Evolutionary conservation across 2,888 invertebrate species (phyloP).

Genomic region (Muscina levida): DNA sequence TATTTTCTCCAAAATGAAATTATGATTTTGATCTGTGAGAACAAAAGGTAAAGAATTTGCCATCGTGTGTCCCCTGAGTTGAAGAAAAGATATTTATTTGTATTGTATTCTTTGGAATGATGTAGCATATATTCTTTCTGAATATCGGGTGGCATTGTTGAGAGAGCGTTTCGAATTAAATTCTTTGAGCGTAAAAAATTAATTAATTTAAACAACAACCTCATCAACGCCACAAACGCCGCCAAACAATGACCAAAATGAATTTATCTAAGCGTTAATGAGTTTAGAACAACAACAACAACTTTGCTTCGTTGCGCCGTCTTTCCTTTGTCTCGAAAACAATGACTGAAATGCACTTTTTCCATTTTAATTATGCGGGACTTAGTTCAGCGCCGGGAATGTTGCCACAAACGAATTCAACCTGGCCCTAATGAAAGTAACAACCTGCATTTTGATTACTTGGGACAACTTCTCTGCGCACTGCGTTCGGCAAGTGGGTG

Average conservation of each 20-base stretch:
- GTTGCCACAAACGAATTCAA: slow-evolving; percentile 31
- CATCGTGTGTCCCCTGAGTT: neutral
- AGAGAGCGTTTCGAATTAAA: slow-evolving; percentile 53
- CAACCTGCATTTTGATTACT: slow-evolving; percentile 58
- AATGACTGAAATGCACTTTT: slow-evolving; percentile 59
- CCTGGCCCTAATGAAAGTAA: slow-evolving; percentile 51
- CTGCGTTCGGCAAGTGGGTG: too few species aligned
- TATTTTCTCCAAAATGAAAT: slow-evolving; percentile 10
- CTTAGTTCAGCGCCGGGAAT: slow-evolving; percentile 37
- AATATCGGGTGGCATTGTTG: slow-evolving; percentile 25
- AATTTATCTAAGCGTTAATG: slow-evolving; percentile 64
- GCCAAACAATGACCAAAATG: slow-evolving; percentile 60
- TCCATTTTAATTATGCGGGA: slow-evolving; percentile 60
- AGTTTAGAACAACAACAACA: slow-evolving; percentile 46
- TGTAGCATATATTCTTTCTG: slow-evolving; percentile 40
- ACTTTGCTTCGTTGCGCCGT: slow-evolving; percentile 24
- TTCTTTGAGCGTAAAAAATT: slow-evolving; percentile 65
- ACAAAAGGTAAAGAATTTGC: neutral
- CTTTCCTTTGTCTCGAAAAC: slow-evolving; percentile 42
- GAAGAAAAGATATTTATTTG: neutral
- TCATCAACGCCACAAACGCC: slow-evolving; percentile 57
- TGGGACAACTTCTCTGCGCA: too few species aligned
- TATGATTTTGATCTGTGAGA: slow-evolving; percentile 15
- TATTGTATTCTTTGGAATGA: slow-evolving; percentile 26
- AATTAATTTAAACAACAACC: slow-evolving; percentile 65